Evolutionary conservation across 2,797 vertebrate species (phyloP).

Genomic region (Clarias platycephalus): DNA sequence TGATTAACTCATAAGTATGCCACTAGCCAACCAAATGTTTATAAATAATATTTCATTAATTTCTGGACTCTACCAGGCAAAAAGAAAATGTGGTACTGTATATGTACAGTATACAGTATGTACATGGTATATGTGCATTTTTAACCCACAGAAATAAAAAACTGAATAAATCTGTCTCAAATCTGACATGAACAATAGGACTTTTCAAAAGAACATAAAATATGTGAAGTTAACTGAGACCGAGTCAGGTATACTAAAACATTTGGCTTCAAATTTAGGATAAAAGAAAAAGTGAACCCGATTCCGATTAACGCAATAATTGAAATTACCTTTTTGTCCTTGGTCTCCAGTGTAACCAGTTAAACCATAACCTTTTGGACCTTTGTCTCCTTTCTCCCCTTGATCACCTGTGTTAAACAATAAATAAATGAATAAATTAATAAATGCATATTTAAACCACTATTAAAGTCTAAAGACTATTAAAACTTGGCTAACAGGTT

Average conservation of each 20-base stretch:
- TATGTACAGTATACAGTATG: no score
- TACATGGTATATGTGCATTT: neutral
- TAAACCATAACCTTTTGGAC: conserved; percentile 66
- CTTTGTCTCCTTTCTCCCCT: conserved; percentile 72
- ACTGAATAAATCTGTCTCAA: neutral
- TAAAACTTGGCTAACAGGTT: neutral
- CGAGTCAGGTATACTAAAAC: neutral
- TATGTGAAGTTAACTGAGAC: neutral
- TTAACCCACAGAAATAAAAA: neutral
- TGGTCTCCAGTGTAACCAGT: conserved; percentile 69
- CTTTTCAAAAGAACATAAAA: neutral
- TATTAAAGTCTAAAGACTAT: neutral
- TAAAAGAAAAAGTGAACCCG: neutral
- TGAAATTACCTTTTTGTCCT: conserved; percentile 67
- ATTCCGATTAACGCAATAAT: neutral
- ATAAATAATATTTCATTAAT: neutral
- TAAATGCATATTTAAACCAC: no score
- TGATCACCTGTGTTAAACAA: conserved; percentile 66
- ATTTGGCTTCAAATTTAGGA: neutral
- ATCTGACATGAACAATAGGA: neutral
- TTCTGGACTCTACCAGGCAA: neutral
- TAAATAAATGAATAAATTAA: no score
- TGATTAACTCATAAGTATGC: neutral
- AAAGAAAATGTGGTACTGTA: neutral
- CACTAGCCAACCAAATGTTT: neutral